Base-by-base conservation (phyloP, 2,888 invertebrate genomes). In the Diadromus collaris region DNA sequence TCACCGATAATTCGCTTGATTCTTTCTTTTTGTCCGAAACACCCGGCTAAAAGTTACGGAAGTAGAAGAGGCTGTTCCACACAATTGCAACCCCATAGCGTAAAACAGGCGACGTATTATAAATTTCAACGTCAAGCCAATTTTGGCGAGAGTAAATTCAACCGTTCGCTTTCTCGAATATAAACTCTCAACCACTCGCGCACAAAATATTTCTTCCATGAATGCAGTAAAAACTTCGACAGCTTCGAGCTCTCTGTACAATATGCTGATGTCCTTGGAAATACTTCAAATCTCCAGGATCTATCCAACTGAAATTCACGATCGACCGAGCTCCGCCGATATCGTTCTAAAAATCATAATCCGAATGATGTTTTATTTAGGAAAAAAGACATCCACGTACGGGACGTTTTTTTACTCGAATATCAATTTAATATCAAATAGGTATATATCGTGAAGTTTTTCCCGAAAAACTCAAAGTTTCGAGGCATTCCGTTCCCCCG, bases 351-450 rank as follows among this genome's bases (percentile, higher is more conserved):
- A 63, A 32, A 6, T 32, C n/a, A 48, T 41, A 38, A 10, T 29
- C 5, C 19, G 48, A 65, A 65, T 48, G 13, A 19, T 32, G 6
- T 44, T 54, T 24, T 51, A 24, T 24, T 24, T 24, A 19, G 7
- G 6, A 0, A 38, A 10, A 9, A 51, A 67, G 54, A 67, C 24
- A 38, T 51, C 34, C 38, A 67, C 7, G 21, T 32, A 13, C 7
- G 21, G 4, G 6, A 21, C 34, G 51, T 51, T 38, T 67, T n/a
- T 34, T 21, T 38, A 34, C 51, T 54, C 16, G 24, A 51, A 21
- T 67, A 67, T 67, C 67, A 24, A 67, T 67, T 38, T 67, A 34
- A 51, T 51, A 21, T 21, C 13, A n/a, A 65, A 51, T 65, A n/a
- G n/a, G n/a, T n/a, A 46, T 60, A n/a, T 60, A 9, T 61, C 61